Base-by-base conservation (phyloP, 2,888 invertebrate genomes). In the Blera fallax region DNA sequence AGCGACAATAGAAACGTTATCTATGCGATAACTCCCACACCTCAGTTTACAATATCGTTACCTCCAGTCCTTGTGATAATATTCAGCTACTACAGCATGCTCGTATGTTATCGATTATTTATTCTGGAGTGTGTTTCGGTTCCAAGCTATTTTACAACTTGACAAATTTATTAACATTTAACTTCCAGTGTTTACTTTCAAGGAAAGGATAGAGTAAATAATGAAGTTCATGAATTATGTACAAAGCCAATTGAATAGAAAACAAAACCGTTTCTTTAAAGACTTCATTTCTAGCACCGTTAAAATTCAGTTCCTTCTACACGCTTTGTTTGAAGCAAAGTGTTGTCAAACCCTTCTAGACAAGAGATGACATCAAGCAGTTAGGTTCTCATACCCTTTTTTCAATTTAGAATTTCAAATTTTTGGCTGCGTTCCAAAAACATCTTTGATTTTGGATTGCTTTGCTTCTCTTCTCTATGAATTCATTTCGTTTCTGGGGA, bases 351-450 rank as follows among this genome's bases (percentile, higher is more conserved):
- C 18, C 52, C 40, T 54, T 18, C 16, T 8, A 43, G 32, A 10
- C n/a, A 56, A 21, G n/a, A 45, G 43, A 58, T 40, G 29, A n/a
- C 56, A 45, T 14, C 18, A 29, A 40, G 43, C 54, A 29, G 43
- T 1, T 32, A 45, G 52, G 7, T 21, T 34, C 3, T 27, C 1
- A 14, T 11, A 32, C 60, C 60, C 37, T 72, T 67, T 67, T 34
- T 64, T 24, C 54, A 65, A 73, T 78, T 78, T 67, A 77, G 60
- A 73, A 62, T 67, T 64, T 73, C 65, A 48, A 32, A 67, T 78
- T 78, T 52, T 78, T 83, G 83, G 83, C 65, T 27, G 32, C 11
- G 10, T 18, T 78, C 83, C 78, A 78, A 50, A 32, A 65, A 18
- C n/a, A 48, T 82, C 29, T 40, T 65, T 65, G 82, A 72, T 58